A percentile compares a stretch with the other conserved stretches of the same genome.
Evolutionary conservation across 2,797 vertebrate genomes (phyloP).

Genomic region (Gobio occitaniae): DNA sequence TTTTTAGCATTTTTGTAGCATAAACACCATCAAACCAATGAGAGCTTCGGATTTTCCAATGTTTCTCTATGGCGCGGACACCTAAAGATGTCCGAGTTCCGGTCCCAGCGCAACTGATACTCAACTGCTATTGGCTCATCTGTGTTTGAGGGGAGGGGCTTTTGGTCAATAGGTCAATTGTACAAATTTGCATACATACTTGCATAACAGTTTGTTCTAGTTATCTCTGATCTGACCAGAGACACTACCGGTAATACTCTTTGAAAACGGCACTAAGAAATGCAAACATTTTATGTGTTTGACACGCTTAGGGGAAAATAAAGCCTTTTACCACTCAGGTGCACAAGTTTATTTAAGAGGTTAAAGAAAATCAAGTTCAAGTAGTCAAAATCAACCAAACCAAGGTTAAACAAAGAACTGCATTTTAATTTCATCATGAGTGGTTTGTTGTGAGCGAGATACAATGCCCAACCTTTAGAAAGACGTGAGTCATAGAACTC

Average conservation of each 20-base stretch:
- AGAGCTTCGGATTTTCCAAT: too few species aligned
- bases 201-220: neutral
- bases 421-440: slow-evolving; percentile 39
- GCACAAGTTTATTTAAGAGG: neutral
- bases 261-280: neutral
- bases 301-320: neutral
- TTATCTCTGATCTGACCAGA: neutral
- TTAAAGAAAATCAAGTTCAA: neutral
- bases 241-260: neutral
- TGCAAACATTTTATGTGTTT: neutral
- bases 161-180: too few species aligned
- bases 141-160: too few species aligned
- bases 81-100: too few species aligned
- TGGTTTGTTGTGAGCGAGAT: slow-evolving; percentile 36
- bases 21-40: too few species aligned
- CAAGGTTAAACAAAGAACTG: slow-evolving; percentile 23
- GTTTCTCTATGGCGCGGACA: too few species aligned
- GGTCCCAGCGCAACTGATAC: too few species aligned
- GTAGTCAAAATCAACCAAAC: neutral
- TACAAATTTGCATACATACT: neutral
- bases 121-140: too few species aligned
- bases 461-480: slow-evolving; percentile 44
- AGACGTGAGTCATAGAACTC: slow-evolving; percentile 43
- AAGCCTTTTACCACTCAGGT: neutral
- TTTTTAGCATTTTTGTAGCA: too few species aligned